Base-by-base conservation (phyloP, 2,888 invertebrate genomes). In the Nowickia ferox region DNA sequence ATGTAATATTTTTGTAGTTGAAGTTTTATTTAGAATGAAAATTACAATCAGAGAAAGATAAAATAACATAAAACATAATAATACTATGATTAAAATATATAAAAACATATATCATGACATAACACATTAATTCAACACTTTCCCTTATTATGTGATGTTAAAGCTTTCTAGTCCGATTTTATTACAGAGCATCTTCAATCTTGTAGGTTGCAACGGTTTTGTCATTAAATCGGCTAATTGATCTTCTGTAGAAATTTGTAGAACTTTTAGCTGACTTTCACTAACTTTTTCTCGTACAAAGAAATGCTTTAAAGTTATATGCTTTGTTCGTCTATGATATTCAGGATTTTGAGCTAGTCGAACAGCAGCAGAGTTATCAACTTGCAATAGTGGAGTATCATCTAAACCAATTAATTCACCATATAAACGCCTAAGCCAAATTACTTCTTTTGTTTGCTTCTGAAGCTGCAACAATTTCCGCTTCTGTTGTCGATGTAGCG, bases 401-500 rank as follows among this genome's bases (percentile, higher is more conserved):
- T 46, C 4, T 46, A 46, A 46, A 46, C 46, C 46, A 46, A 46
- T 46, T 46, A 46, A 13, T 46, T 46, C 15, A 11, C 15, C 46
- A 46, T 46, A 11, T 46, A 46, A 46, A 15, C 46, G 15, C 46
- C 46, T 46, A 46, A 46, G 46, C 46, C 46, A 46, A 46, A 46
- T 46, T 46, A 46, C 46, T 46, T 46, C 11, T 46, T 30, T 30
- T 30, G 30, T 30, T n/a, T 30, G 72, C 84, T n/a, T n/a, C n/a
- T n/a, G n/a, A n/a, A n/a, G n/a, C n/a, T n/a, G n/a, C n/a, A n/a
- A n/a, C n/a, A n/a, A n/a, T n/a, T n/a, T n/a, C n/a, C n/a, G n/a
- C n/a, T 78, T 87, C 84, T 65, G 91, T 90, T n/a, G 89, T 90
- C 2, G 89, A 91, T 8, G 90, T 88, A 11, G 87, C 15, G 4